Base-by-base conservation (phyloP, 1,140 invertebrate genomes). In the Triops longicaudatus region DNA sequence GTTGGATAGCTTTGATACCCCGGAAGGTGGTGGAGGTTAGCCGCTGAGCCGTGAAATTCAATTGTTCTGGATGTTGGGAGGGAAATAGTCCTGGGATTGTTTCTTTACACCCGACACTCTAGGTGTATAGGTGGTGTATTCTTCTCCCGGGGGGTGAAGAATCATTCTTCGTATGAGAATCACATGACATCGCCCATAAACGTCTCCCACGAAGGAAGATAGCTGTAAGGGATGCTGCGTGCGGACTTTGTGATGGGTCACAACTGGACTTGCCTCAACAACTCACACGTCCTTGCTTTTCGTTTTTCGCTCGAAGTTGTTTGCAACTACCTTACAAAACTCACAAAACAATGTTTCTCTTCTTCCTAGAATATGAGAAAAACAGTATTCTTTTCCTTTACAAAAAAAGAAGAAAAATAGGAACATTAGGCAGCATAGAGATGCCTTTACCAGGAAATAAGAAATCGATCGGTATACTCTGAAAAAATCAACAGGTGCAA, bases 21-120 rank as follows among this genome's bases (percentile, higher is more conserved):
- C 17, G 50, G 50, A 63, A n/a, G 50, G 22, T 22, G 17, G 17
- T 9, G 5, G 14, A 22, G 22, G 50, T 63, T 22, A n/a, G 50
- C 50, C 22, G 50, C 50, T 63, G 50, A 63, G 50, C 50, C 50
- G 50, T 63, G 50, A 63, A 63, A 63, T 63, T 63, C 50, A 63
- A 63, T 63, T 63, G 50, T 22, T 10, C 50, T 63, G 17, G 14
- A n/a, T n/a, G n/a, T n/a, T 17, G 50, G 14, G 17, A 44, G n/a
- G 31, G 7, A 37, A 37, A 37, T 37, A 37, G 31, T 63, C 50
- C 6, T 63, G 50, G 50, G 50, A 63, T 63, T 17, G 50, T 63
- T 63, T 22, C 50, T 63, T 63, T n/a, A n/a, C 50, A 17, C 22
- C 50, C 31, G 31, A 37, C 31, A 2, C 2, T 37, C 31, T 37